Evolutionary conservation across 2,113 vertebrate genomes (phyloP).

Genomic region (Galeopterus variegatus): DNA sequence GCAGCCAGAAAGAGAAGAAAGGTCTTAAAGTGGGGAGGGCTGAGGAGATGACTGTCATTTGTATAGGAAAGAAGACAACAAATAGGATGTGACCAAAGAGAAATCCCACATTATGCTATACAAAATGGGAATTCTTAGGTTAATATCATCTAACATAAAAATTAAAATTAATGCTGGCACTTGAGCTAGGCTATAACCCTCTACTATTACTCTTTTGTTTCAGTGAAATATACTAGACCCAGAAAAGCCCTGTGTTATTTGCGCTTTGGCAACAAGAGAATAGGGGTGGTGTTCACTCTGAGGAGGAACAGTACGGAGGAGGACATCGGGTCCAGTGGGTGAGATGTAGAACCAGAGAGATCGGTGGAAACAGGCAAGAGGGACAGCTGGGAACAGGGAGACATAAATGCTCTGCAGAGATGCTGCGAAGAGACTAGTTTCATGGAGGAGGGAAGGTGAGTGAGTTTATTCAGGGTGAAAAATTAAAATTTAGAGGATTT

Average conservation of each 20-base stretch:
- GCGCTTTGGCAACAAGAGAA: not conserved
- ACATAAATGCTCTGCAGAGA: not conserved
- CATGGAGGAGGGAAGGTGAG: fast-evolving
- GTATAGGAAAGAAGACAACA: not conserved
- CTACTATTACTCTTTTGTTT: not conserved
- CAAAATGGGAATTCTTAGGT: not conserved
- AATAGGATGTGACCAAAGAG: not conserved
- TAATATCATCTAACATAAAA: not conserved
- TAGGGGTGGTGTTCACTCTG: not conserved
- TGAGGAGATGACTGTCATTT: not conserved
- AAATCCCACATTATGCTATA: not conserved
- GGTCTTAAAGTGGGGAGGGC: fast-evolving
- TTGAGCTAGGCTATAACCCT: not conserved
- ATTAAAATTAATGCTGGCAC: not conserved
- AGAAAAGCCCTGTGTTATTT: not conserved
- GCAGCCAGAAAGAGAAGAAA: not conserved
- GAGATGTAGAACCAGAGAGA: not conserved
- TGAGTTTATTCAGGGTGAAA: not conserved
- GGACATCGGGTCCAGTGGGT: fast-evolving
- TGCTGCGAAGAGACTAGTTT: not conserved
- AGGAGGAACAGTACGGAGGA: not conserved
- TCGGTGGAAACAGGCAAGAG: not conserved
- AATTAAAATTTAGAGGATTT: slow-evolving; percentile 17
- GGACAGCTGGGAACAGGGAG: not conserved
- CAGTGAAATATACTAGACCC: not conserved